phyloP scores from a whole-genome alignment of 2,113 vertebrate species.

The Cephalopholis sonnerati region DNA sequence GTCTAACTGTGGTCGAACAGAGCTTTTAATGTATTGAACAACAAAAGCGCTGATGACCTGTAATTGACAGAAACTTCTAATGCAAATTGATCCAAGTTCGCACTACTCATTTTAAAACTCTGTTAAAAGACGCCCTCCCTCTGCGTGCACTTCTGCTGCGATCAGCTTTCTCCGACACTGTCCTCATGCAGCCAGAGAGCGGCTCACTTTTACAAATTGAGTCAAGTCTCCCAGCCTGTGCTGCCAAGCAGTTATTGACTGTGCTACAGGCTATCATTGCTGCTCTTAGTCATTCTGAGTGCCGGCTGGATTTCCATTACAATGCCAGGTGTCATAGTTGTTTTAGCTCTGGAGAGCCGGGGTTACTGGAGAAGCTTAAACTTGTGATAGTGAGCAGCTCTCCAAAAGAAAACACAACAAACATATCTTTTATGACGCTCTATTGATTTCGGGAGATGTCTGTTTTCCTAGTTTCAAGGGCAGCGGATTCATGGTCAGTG shows the following conservation, averaged over 20 bases:
- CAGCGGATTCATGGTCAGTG: constrained; percentile 5
- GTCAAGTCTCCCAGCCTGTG: constrained; percentile 56
- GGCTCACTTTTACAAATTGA: constrained; percentile 65
- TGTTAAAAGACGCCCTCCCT: constrained; percentile 9
- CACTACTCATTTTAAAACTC: constrained; percentile 45
- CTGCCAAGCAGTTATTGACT: constrained; percentile 71
- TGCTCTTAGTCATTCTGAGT: constrained; percentile 63
- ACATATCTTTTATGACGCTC: constrained; percentile 32
- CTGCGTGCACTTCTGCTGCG: constrained; percentile 4
- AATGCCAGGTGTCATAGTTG: constrained; percentile 43
- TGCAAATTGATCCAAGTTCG: constrained; percentile 50
- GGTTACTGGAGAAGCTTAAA: constrained; percentile 41
- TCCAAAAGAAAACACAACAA: constrained; percentile 41
- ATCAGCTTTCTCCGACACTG: constrained; percentile 56
- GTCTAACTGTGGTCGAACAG: constrained; percentile 29
- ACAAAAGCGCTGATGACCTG: constrained; percentile 41
- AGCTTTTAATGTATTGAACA: constrained; percentile 59
- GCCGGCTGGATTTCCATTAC: constrained; percentile 61
- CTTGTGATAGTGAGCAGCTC: constrained; percentile 20
- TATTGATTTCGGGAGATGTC: constrained; percentile 53
- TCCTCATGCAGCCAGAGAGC: constrained; percentile 47
- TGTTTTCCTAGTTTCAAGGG: constrained; percentile 43
- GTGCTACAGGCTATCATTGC: constrained; percentile 59
- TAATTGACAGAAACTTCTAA: constrained; percentile 48
- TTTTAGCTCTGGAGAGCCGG: constrained; percentile 23